Evolutionary conservation across 2,888 invertebrate species (phyloP), one percentile per base, ranked within the genome.

Genomic region (Cephus spinipes): DNA sequence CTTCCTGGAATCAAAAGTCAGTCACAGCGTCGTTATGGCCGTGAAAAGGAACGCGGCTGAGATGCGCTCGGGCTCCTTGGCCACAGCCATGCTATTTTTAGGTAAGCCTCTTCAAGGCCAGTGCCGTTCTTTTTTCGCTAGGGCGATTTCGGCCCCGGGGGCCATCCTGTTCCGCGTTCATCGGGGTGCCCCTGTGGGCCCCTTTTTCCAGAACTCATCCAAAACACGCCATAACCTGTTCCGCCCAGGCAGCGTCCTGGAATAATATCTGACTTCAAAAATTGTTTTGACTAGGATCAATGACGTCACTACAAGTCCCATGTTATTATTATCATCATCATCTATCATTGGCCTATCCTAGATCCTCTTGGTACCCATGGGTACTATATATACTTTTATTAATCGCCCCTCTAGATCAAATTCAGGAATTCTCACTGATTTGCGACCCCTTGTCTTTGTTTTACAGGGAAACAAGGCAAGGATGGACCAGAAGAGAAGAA

Each of bases 401-500:
- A 23, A 55, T 71, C 31, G 11, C 11, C 3, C 6, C 32, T 4
- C n/a, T 32, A 23, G 4, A 71, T 71, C 71, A 9, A 31, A 11
- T 23, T 55, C 55, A 23, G 23, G 9, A 55, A 23, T 9, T 23
- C 23, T 55, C 55, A 15, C 55, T 55, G 1, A 55, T 9, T 9
- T 23, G 23, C 23, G 23, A 55, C 9, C 23, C 0, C 55, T 55
- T 6, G 9, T 55, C 2, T 74, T 74, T 74, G 3, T 74, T 35
- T 89, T 88, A 4, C 86, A 91, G 91, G 91, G 79, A 91, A 91
- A 89, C 91, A 91, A 87, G 89, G 88, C 79, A 91, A 91, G 87
- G 91, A 91, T 89, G 91, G 90, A 86, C 91, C 91, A 75, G 94
- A 94, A 85, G 95, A 95, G 92, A 94, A 94, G 90, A 96, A 96